These are phyloP conservation scores for Protobothrops flavoviridis DNA, from an alignment of 2,113 vertebrate genomes.

Conservation along the genomic window DNA sequence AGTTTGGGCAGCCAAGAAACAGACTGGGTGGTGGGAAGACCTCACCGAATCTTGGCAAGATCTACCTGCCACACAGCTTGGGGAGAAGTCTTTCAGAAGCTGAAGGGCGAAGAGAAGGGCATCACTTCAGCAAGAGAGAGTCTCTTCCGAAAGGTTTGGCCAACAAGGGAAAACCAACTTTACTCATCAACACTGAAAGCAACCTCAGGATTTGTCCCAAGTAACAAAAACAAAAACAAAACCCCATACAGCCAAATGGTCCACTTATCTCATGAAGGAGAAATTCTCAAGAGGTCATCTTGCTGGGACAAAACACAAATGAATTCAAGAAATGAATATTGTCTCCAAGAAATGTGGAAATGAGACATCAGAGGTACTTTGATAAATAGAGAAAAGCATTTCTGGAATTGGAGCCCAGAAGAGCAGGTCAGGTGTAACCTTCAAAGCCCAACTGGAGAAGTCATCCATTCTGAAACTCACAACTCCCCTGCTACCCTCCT, in stretches of 20 bases:
- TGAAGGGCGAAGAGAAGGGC: not conserved
- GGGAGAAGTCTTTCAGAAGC: not conserved
- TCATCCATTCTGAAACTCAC: not conserved
- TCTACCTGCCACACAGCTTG: not conserved
- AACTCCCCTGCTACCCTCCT: not conserved
- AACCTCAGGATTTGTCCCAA: not conserved
- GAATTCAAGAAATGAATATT: not conserved
- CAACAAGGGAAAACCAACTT: not conserved
- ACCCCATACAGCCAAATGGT: not conserved
- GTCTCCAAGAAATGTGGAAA: not conserved
- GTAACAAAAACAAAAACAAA: not conserved
- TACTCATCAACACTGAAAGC: not conserved
- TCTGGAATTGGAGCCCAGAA: not conserved
- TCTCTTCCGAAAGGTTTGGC: not conserved
- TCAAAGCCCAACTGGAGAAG: not conserved
- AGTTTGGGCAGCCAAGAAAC: not conserved
- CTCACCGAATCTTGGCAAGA: not conserved
- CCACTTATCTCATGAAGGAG: not conserved
- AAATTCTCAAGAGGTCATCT: not conserved
- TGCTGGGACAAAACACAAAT: not conserved
- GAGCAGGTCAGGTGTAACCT: not conserved
- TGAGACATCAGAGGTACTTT: not conserved
- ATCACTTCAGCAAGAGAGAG: not conserved
- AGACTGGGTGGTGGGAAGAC: not conserved
- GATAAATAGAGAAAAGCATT: not conserved